Evolutionary conservation across 2,888 invertebrate genomes (phyloP).

Genomic region (Neoaliturus tenellus): DNA sequence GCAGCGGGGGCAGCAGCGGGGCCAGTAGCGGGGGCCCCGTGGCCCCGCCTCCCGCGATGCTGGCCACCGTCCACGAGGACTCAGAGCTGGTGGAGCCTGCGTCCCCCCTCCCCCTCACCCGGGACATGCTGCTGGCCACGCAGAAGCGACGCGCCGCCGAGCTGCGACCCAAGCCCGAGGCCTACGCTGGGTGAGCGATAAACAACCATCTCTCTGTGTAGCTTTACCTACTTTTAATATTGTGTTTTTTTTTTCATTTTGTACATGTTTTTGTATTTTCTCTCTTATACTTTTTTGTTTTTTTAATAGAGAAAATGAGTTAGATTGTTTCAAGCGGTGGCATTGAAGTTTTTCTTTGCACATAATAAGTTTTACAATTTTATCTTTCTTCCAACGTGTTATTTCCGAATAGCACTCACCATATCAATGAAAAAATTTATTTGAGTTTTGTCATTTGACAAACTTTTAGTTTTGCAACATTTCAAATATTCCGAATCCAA

Average conservation of each 20-base stretch:
- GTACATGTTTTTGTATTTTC: slow-evolving; percentile 64
- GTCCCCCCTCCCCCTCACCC: slow-evolving; percentile 79
- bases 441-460: no score
- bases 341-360: no score
- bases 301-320: no score
- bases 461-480: no score
- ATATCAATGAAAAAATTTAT: no score
- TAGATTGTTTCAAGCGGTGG: no score
- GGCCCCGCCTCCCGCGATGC: slow-evolving; percentile 72
- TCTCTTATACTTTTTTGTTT: slow-evolving; percentile 62
- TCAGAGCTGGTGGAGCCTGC: slow-evolving; percentile 77
- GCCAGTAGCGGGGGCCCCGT: slow-evolving; percentile 48
- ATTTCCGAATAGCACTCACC: no score
- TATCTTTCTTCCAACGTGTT: no score
- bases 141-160: slow-evolving; percentile 80
- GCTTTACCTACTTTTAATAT: not conserved
- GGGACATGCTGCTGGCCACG: slow-evolving; percentile 87
- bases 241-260: slow-evolving; percentile 29
- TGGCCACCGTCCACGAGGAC: slow-evolving; percentile 93
- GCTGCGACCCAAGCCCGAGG: slow-evolving; percentile 81
- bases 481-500: no score
- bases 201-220: not conserved
- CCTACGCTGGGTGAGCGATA: slow-evolving; percentile 79
- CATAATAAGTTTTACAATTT: no score
- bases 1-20: slow-evolving; percentile 52